Percentiles rank a stretch among this genome's conserved stretches.
Evolutionary conservation across 2,888 invertebrate species (phyloP).

Genomic region (Patella caerulea): DNA sequence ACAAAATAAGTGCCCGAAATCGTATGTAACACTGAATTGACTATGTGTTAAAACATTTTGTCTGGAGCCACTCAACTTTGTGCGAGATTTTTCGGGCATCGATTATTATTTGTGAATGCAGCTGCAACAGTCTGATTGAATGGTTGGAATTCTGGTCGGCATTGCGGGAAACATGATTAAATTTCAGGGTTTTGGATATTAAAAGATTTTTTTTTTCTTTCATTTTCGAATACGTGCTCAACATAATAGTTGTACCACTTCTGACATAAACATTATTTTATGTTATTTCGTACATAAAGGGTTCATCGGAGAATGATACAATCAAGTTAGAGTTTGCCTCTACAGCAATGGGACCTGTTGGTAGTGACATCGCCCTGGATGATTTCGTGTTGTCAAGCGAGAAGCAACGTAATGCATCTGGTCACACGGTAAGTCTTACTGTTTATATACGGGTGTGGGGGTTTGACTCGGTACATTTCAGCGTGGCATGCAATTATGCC

Average conservation of each 20-base stretch:
- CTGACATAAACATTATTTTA: not conserved
- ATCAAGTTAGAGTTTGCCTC: not conserved
- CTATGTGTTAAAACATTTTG: too few species aligned
- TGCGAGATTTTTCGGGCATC: too few species aligned
- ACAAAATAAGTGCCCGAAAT: too few species aligned
- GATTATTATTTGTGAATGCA: too few species aligned
- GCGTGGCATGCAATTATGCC: not conserved
- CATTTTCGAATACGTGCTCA: not conserved
- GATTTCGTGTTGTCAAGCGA: not conserved
- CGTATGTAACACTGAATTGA: too few species aligned
- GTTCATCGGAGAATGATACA: too few species aligned
- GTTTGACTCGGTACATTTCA: not conserved
- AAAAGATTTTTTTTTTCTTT: not conserved
- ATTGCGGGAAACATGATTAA: too few species aligned
- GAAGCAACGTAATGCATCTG: not conserved
- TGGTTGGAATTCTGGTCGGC: too few species aligned
- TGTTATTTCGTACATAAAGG: too few species aligned
- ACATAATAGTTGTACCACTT: not conserved
- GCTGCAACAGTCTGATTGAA: too few species aligned
- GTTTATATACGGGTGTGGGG: not conserved
- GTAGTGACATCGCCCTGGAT: constrained; percentile 4
- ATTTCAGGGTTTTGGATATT: too few species aligned
- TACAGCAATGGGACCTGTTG: not conserved
- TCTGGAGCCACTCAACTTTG: too few species aligned
- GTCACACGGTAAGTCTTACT: not conserved